A percentile compares a stretch with the other conserved stretches of the same genome.
These are phyloP conservation scores for Caenorhabditis sp. DNA, from an alignment of 2,888 invertebrate genomes.

Conservation along the genomic window DNA sequence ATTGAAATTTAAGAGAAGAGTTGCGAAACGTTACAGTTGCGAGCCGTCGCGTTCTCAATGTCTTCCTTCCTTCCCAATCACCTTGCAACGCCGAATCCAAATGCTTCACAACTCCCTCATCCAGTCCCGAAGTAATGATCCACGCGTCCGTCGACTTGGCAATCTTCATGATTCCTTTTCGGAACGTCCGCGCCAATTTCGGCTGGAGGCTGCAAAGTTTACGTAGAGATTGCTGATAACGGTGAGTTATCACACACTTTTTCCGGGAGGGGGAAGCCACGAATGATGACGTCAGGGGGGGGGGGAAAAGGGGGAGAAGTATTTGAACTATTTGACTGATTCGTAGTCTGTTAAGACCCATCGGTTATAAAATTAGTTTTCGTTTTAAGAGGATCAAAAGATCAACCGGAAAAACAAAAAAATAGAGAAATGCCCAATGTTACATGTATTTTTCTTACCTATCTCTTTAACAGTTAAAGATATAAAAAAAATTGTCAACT, in stretches of 20 bases:
- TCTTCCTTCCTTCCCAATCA: slow-evolving; percentile 5
- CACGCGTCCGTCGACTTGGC: slow-evolving; percentile 98
- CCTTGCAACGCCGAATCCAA: slow-evolving; percentile 90
- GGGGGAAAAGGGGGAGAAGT: background rate
- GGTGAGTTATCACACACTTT: background rate
- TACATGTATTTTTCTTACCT: too few relatives aligned
- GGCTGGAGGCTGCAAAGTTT: slow-evolving; percentile 91
- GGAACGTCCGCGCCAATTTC: slow-evolving; percentile 94
- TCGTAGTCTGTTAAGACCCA: background rate
- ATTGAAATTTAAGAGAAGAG: too few relatives aligned
- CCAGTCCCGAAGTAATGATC: slow-evolving; percentile 91
- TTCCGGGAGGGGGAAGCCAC: too few relatives aligned
- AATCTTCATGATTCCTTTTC: slow-evolving; percentile 95
- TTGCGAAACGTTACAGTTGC: too few relatives aligned
- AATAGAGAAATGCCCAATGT: too few relatives aligned
- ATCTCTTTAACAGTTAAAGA: too few relatives aligned
- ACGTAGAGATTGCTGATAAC: too few relatives aligned
- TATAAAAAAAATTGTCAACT: too few relatives aligned
- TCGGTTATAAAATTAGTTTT: too few relatives aligned
- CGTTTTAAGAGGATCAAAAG: too few relatives aligned
- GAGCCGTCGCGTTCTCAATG: too few relatives aligned
- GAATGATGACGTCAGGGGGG: background rate
- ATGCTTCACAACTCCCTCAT: slow-evolving; percentile 92
- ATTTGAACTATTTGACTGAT: background rate
- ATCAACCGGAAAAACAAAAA: too few relatives aligned